Base-by-base conservation (phyloP, 1,140 invertebrate species). In the Scaptomyza hsui region DNA sequence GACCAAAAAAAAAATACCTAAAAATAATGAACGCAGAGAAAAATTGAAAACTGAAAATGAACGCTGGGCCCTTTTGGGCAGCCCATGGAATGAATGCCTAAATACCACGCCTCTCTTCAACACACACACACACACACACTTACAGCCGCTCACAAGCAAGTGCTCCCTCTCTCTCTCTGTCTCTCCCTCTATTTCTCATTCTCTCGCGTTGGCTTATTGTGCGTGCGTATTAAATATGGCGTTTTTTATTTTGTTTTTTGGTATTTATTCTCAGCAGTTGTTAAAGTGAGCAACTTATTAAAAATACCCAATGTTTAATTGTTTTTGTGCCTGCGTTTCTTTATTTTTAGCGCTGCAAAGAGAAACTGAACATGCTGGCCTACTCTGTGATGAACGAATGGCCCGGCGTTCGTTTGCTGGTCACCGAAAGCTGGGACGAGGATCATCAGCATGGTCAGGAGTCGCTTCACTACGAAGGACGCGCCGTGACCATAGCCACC, bases 331-430 rank as follows among this genome's bases (percentile, higher is more conserved):
- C n/a, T n/a, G n/a, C n/a, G n/a, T 55, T 57, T 48, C 59, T 70
- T 69, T 55, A 51, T 72, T 79, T 78, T 15, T 94, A 99, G 98
- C 94, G 97, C 85, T 98, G 97, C 92, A 98, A 98, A 92, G 98
- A 99, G 92, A 99, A 98, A 91, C 92, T 99, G 62, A 98, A 98
- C 91, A 97, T 96, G 5, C 92, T 99, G 86, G 97, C 98, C 18
- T 97, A 99, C 89, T 97, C 96, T 63, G 98, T 99, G 89, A 98
- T 98, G 97, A 99, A 99, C 92, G 97, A 98, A 90, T 99, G 98
- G 98, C 97, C 97, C 0, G 97, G 97, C 16, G 95, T 99, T n/a
- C 94, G 95, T 69, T 93, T 99, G 60, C 92, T 97, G 21, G 98
- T 99, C 29, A 98, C 95, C 29, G 97, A 99, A 91, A 97, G 96